Conservation (phyloP, 2,113 vertebrate genomes). For the Prinia subflava region DNA sequence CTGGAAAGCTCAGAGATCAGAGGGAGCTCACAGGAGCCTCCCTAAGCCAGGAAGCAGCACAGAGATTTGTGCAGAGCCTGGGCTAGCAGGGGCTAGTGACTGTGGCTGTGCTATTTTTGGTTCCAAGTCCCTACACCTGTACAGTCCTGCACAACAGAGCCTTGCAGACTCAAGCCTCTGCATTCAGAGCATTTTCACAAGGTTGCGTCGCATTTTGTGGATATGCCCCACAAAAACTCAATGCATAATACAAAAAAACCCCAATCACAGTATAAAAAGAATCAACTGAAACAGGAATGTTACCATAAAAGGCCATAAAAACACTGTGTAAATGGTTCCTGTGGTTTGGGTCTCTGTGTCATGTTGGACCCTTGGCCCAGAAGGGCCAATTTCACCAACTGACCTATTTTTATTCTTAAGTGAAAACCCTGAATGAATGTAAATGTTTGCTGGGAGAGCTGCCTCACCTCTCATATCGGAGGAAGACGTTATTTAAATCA, state of each 20-base stretch:
- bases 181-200: neutral
- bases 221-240: neutral
- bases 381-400: neutral
- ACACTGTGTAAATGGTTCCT: neutral
- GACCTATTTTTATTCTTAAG: neutral
- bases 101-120: neutral
- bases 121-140: neutral
- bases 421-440: neutral
- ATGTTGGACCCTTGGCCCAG: neutral
- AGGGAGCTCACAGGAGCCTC: constrained; percentile 7
- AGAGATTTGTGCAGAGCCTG: neutral
- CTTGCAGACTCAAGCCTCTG: neutral
- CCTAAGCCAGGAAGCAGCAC: neutral
- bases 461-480: constrained; percentile 89
- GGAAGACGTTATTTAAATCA: constrained; percentile 97
- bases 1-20: neutral
- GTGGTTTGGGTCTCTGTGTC: neutral
- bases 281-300: neutral
- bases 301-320: neutral
- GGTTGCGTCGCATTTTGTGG: neutral
- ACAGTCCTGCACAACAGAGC: neutral
- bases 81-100: neutral
- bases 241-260: neutral
- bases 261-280: neutral
- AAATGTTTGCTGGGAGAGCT: neutral